Evolutionary conservation across 2,888 invertebrate species (phyloP), one percentile per base, ranked within the genome.

Genomic region (Chelonus formosanus): DNA sequence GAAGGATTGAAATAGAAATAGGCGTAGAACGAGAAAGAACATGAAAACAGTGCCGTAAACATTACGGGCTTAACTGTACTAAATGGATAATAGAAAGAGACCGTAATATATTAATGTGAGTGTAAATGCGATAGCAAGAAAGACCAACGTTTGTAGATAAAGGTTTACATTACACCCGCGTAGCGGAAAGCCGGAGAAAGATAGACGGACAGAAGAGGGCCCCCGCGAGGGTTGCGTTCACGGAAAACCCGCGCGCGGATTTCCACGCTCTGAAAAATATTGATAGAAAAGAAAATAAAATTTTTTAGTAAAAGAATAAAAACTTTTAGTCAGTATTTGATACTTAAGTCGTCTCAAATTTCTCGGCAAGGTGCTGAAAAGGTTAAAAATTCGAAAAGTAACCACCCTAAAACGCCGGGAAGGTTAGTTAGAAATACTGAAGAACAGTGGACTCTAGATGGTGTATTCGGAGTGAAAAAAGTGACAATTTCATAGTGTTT

Each of bases 1-100:
- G 54, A 50, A 50, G 5, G 71, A 62, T 60, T 69, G 55, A 69
- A 54, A 52, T 71, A 71, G 70, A 73, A 69, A 66, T 40, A 65
- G 55, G 50, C 57, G 59, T 60, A 3, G 65, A 65, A 20, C 3
- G 5, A 44, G 40, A 40, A 40, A 3, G 40, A 40, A 6, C 4
- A 40, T 43, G 31, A 6, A 54, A 66, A 10, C 79, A 76, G 76
- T 75, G 79, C 73, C 74, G 77, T 77, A 76, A 79, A 79, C 76
- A 79, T 73, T 67, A 75, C 67, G 73, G 64, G 71, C 72, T 71
- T 75, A 76, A 78, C 75, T 78, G 74, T 65, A 74, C 72, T 61
- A 71, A 70, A 67, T 67, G 69, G 8, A 10, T 58, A 32, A 7
- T 32, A 52, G 31, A 40, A 40, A 40, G 36, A 36, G 40, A 44